Conservation (phyloP, 2,888 invertebrate species). For the Archips xylosteana region DNA sequence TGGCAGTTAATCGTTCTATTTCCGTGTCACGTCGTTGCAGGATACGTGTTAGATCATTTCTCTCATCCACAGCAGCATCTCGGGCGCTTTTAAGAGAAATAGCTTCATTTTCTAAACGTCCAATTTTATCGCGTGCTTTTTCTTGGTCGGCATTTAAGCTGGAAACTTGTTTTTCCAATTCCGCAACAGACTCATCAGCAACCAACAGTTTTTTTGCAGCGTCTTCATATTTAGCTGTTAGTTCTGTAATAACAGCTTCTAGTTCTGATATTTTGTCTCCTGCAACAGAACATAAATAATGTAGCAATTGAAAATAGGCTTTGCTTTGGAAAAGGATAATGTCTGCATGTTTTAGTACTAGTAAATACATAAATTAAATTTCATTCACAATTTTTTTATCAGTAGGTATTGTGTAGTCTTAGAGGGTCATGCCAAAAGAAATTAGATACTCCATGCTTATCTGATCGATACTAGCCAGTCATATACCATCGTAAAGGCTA, state of each 20-base stretch:
- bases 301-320: too few species aligned
- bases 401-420: too few species aligned
- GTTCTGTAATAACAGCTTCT: slow-evolving; percentile 83
- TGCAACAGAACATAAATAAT: slow-evolving; percentile 58
- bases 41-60: slow-evolving; percentile 90
- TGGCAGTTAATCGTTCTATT: slow-evolving; percentile 89
- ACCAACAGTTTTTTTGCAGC: slow-evolving; percentile 86
- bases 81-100: slow-evolving; percentile 88
- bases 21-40: slow-evolving; percentile 90
- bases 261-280: slow-evolving; percentile 85
- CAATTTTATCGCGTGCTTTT: slow-evolving; percentile 87
- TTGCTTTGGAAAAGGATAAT: too few species aligned
- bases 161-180: slow-evolving; percentile 88
- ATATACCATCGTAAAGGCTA: too few species aligned
- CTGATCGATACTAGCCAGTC: too few species aligned
- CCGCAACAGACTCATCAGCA: slow-evolving; percentile 86
- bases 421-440: too few species aligned
- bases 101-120: slow-evolving; percentile 88
- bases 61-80: slow-evolving; percentile 90
- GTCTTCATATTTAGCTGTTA: slow-evolving; percentile 87
- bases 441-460: too few species aligned
- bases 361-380: too few species aligned
- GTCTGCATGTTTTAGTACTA: too few species aligned
- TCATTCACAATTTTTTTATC: too few species aligned
- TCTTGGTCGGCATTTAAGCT: slow-evolving; percentile 87